Evolutionary conservation across 2,113 vertebrate species (phyloP).

Genomic region (Gymnarchus niloticus): DNA sequence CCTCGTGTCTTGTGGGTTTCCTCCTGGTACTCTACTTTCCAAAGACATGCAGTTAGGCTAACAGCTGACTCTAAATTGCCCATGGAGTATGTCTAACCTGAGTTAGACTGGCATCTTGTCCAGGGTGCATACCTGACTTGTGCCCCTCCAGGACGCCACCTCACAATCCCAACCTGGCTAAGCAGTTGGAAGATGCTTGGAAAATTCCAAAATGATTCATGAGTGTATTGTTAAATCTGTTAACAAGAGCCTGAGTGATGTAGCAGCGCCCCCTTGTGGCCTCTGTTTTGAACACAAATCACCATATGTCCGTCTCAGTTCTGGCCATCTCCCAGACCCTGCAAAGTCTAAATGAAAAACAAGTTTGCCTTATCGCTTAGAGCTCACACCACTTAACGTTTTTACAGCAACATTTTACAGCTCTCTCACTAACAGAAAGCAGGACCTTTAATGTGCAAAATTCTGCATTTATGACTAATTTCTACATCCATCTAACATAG

Average conservation of each 20-base stretch:
- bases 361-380: constrained; percentile 31
- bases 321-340: neutral
- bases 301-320: constrained; percentile 27
- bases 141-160: too few species aligned
- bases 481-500: constrained; percentile 27
- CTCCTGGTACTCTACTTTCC: too few species aligned
- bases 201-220: too few species aligned
- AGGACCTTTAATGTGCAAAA: constrained; percentile 33
- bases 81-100: too few species aligned
- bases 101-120: too few species aligned
- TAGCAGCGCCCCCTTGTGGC: neutral
- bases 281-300: neutral
- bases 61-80: too few species aligned
- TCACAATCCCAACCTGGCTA: too few species aligned
- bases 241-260: neutral
- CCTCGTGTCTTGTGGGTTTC: too few species aligned
- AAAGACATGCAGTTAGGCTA: too few species aligned
- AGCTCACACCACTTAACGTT: constrained; percentile 28
- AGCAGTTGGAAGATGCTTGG: too few species aligned
- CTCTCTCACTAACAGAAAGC: constrained; percentile 29
- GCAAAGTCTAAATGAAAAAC: constrained; percentile 35
- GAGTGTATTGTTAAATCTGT: too few species aligned
- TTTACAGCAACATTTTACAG: constrained; percentile 39
- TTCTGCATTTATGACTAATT: constrained; percentile 22
- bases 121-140: too few species aligned